Evolutionary conservation across 2,888 invertebrate genomes (phyloP).

Genomic region (Endomychus coccineus): DNA sequence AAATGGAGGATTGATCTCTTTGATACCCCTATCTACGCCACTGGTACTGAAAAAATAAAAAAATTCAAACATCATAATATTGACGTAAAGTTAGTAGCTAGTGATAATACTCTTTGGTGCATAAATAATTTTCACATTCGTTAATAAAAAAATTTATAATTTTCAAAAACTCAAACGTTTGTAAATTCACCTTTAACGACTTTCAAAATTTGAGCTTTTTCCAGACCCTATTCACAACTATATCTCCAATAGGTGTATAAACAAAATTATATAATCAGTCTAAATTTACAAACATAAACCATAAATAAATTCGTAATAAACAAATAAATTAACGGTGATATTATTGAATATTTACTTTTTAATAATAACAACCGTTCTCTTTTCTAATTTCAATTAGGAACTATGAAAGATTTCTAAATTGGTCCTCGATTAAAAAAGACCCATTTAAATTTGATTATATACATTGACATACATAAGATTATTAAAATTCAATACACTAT

Average conservation of each 20-base stretch:
- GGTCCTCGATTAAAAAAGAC: conserved; percentile 40
- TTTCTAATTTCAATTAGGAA: conserved; percentile 37
- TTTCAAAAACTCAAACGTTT: no score
- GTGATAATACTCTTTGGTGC: no score
- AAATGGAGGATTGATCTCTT: no score
- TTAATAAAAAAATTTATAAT: no score
- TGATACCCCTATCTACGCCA: no score
- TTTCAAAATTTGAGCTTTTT: background rate
- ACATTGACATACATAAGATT: conserved; percentile 35
- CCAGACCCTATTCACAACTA: conserved; percentile 36
- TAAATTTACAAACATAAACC: conserved; percentile 23
- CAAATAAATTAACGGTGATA: conserved; percentile 16
- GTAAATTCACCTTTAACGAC: no score
- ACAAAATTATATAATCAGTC: conserved; percentile 27
- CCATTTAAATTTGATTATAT: conserved; percentile 35
- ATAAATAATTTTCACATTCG: no score
- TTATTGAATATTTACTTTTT: conserved; percentile 17
- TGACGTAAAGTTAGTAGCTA: no score
- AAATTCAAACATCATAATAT: no score
- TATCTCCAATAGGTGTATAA: conserved; percentile 24
- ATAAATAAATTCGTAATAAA: conserved; percentile 19
- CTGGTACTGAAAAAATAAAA: no score
- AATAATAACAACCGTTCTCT: conserved; percentile 15
- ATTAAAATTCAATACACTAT: conserved; percentile 33
- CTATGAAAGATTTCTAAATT: conserved; percentile 40